Percentiles rank a stretch among this genome's conserved stretches.
These are phyloP conservation scores for Alviniconcha strummeri DNA, from an alignment of 2,888 invertebrate genomes.

Conservation along the genomic window DNA sequence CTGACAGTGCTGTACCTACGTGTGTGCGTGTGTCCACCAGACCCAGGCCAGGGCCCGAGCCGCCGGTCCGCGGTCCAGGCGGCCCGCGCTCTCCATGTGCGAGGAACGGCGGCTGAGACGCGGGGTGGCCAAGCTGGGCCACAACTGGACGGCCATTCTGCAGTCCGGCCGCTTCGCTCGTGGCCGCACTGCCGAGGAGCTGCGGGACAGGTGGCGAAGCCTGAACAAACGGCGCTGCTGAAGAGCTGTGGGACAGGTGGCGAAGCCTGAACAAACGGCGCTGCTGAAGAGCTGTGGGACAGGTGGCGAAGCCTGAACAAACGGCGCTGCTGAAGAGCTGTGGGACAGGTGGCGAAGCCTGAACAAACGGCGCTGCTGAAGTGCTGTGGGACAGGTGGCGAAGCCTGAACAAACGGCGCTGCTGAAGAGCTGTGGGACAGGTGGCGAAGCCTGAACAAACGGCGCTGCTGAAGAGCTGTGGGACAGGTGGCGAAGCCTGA, in stretches of 20 bases:
- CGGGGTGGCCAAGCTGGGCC: constrained; percentile 60
- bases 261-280: constrained; percentile 4
- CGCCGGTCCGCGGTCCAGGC: background rate
- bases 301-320: background rate
- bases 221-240: constrained; percentile 40
- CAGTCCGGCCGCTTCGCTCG: constrained; percentile 48
- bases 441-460: no score
- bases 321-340: background rate
- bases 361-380: no score
- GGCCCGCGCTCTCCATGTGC: constrained; percentile 65
- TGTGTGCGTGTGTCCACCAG: no score
- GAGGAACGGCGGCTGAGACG: constrained; percentile 62
- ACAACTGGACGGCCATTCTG: constrained; percentile 65
- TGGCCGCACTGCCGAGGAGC: constrained; percentile 58
- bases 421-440: no score
- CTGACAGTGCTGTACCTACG: no score
- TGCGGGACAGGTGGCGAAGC: constrained; percentile 61
- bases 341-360: no score
- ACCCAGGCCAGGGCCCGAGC: background rate
- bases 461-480: constrained; percentile 61
- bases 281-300: background rate
- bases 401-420: no score
- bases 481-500: constrained; percentile 58
- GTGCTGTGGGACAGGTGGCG: no score
- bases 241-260: constrained; percentile 39